A percentile compares a stretch with the other conserved stretches of the same genome.
phyloP scores from a whole-genome alignment of 1,140 invertebrate species.

The Cephus cinctus region DNA sequence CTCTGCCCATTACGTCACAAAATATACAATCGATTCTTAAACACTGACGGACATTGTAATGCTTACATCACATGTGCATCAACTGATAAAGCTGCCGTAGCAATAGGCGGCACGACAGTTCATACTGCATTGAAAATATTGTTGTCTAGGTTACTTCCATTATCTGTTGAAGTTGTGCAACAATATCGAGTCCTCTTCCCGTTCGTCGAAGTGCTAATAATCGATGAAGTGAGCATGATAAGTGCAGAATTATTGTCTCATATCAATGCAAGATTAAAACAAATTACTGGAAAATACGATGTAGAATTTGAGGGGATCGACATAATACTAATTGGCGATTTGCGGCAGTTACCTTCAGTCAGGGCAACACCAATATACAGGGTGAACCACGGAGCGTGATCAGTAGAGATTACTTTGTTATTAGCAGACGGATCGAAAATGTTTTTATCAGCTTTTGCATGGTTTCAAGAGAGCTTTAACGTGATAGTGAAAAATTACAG shows the following conservation, averaged over 20 bases:
- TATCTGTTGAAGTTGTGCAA: slow-evolving; percentile 21
- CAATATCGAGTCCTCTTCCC: slow-evolving; percentile 24
- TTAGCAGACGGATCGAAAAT: too few relatives aligned
- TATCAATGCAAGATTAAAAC: slow-evolving; percentile 30
- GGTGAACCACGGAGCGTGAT: too few relatives aligned
- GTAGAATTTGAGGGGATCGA: slow-evolving; percentile 24
- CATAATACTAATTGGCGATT: slow-evolving; percentile 26
- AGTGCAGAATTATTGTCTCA: slow-evolving; percentile 24
- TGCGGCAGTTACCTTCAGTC: slow-evolving; percentile 19
- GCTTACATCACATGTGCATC: slow-evolving; percentile 26
- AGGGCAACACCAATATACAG: too few relatives aligned
- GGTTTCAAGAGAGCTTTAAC: too few relatives aligned
- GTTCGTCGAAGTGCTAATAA: slow-evolving; percentile 38
- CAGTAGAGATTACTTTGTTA: too few relatives aligned
- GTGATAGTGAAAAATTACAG: too few relatives aligned
- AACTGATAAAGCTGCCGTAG: slow-evolving; percentile 35
- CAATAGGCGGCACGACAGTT: slow-evolving; percentile 33
- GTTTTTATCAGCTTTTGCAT: too few relatives aligned
- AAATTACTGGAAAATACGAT: slow-evolving; percentile 36
- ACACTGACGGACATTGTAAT: slow-evolving; percentile 15
- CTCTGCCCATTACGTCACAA: slow-evolving; percentile 22
- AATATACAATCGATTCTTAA: slow-evolving; percentile 19
- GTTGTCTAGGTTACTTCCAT: slow-evolving; percentile 12
- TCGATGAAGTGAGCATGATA: slow-evolving; percentile 46
- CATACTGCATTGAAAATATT: slow-evolving; percentile 10